Conservation (phyloP, 2,113 vertebrate genomes). For the Nettapus auritus region DNA sequence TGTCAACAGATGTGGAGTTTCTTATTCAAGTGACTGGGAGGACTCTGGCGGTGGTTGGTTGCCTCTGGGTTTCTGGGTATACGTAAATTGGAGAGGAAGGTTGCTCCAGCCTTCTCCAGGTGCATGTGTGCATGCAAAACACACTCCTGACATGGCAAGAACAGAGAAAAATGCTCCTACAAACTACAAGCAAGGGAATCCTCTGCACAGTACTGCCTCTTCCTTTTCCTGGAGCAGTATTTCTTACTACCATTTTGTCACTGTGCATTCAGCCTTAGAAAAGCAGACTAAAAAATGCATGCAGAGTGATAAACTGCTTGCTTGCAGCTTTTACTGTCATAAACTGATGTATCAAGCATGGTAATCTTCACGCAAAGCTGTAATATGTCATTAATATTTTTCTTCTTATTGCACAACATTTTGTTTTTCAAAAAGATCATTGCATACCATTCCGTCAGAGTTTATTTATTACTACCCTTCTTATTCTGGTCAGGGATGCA, state of each 20-base stretch:
- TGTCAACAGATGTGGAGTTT: not conserved
- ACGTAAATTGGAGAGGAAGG: not conserved
- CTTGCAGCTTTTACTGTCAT: not conserved
- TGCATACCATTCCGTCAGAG: not conserved
- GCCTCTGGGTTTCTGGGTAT: not conserved
- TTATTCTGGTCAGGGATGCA: not conserved
- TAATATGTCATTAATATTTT: not conserved
- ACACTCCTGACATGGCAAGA: not conserved
- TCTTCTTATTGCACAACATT: not conserved
- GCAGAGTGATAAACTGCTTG: not conserved
- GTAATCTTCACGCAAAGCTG: not conserved
- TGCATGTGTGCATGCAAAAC: not conserved
- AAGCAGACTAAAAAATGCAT: not conserved
- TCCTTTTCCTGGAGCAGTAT: not conserved
- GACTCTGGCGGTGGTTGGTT: not conserved
- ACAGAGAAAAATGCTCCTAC: not conserved
- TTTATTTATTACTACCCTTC: not conserved
- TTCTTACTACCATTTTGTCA: not conserved
- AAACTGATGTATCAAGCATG: not conserved
- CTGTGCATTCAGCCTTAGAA: not conserved
- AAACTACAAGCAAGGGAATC: not conserved
- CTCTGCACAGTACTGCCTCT: accelerated
- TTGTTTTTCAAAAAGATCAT: not conserved
- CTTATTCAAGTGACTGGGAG: not conserved
- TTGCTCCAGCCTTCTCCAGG: not conserved